phyloP scores from a whole-genome alignment of 2,888 invertebrate species.

The Nymphalis urticae region DNA sequence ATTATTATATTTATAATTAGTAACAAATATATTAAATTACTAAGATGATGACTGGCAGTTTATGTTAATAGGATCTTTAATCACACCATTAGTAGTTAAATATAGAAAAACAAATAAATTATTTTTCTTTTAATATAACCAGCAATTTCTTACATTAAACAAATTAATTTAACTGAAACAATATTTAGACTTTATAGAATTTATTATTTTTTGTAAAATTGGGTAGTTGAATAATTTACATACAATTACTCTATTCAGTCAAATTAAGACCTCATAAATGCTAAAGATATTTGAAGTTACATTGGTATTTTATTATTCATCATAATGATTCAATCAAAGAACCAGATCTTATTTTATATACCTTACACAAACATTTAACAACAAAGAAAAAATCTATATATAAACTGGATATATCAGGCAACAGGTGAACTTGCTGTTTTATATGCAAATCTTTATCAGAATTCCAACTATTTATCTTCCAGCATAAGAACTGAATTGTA shows the following conservation, averaged over 20 bases:
- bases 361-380: constrained; percentile 44
- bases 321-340: constrained; percentile 57
- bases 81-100: too few species aligned
- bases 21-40: too few species aligned
- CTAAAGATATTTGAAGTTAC: constrained; percentile 53
- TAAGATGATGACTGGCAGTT: too few species aligned
- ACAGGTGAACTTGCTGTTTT: constrained; percentile 22
- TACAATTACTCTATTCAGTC: constrained; percentile 71
- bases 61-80: too few species aligned
- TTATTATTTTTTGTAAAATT: constrained; percentile 71
- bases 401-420: constrained; percentile 43
- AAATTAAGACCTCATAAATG: constrained; percentile 70
- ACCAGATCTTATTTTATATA: constrained; percentile 50
- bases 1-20: too few species aligned
- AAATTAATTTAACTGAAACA: constrained; percentile 15
- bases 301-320: constrained; percentile 43
- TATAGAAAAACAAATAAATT: too few species aligned
- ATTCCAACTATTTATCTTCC: constrained; percentile 45
- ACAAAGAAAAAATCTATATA: constrained; percentile 52
- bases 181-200: constrained; percentile 51
- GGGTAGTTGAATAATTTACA: constrained; percentile 61
- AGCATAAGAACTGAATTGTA: constrained; percentile 54
- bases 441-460: constrained; percentile 21
- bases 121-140: not conserved
- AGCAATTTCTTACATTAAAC: not conserved